Conservation (phyloP, 1,140 invertebrate genomes). For the Meloidogyne floridensis region DNA sequence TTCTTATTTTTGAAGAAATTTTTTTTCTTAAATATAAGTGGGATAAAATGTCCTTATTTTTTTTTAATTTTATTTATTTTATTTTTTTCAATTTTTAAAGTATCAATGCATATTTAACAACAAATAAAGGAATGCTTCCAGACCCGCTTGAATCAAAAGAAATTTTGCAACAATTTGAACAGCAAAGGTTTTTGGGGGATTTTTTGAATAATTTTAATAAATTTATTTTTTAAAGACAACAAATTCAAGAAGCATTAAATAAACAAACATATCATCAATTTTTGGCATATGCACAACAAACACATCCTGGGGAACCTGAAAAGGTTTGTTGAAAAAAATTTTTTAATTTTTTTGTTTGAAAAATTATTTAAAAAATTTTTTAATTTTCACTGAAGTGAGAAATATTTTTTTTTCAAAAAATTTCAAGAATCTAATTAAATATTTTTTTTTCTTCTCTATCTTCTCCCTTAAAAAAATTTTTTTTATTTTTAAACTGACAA, state of each 20-base stretch:
- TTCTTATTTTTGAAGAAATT: no score
- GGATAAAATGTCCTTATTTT: no score
- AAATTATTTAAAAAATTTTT: no score
- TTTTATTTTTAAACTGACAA: no score
- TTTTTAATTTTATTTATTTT: background rate
- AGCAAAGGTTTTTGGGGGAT: slow-evolving; percentile 40
- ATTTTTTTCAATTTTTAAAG: background rate
- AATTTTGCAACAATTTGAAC: slow-evolving; percentile 51
- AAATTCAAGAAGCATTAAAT: slow-evolving; percentile 92
- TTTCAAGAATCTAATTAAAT: no score
- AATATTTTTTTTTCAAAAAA: no score
- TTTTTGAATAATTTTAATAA: background rate
- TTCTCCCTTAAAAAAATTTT: no score
- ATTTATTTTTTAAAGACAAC: slow-evolving; percentile 56
- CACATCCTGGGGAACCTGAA: slow-evolving; percentile 87
- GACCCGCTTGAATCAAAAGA: slow-evolving; percentile 39
- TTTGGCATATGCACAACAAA: slow-evolving; percentile 88
- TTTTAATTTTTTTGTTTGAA: no score
- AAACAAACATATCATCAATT: slow-evolving; percentile 93
- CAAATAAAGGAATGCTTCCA: slow-evolving; percentile 22
- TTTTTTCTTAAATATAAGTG: background rate
- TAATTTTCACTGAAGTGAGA: no score
- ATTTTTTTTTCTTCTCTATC: no score
- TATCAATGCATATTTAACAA: slow-evolving; percentile 24
- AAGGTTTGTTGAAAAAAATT: slow-evolving; percentile 71